Conservation (phyloP, 2,113 vertebrate genomes). For the Ictidomys tridecemlineatus region DNA sequence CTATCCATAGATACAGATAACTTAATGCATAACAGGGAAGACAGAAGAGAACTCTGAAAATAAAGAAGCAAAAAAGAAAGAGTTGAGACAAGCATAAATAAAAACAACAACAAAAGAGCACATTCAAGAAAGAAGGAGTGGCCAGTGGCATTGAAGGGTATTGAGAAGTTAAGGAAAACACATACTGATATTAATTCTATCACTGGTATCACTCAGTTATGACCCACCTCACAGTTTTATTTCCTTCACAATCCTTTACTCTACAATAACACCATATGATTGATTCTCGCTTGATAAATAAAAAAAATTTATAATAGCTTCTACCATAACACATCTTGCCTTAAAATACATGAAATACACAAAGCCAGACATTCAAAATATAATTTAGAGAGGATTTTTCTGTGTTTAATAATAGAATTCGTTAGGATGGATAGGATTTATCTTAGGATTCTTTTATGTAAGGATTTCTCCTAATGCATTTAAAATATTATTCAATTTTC, state of each 20-base stretch:
- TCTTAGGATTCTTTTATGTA: conserved; percentile 18
- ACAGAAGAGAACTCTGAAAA: background rate
- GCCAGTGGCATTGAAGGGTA: background rate
- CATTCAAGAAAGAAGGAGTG: background rate
- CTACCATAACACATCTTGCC: background rate
- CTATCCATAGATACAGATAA: background rate
- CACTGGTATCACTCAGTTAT: background rate
- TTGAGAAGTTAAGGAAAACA: background rate
- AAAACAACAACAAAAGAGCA: background rate
- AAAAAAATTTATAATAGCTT: conserved; percentile 17
- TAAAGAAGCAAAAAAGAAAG: background rate
- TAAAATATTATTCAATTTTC: conserved; percentile 56
- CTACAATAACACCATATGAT: background rate
- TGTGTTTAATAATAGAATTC: conserved; percentile 36
- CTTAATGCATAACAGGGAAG: background rate
- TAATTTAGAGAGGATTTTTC: conserved; percentile 56
- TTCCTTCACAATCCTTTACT: background rate
- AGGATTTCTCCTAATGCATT: background rate
- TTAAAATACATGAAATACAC: conserved; percentile 15
- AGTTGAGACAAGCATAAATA: background rate
- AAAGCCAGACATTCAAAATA: conserved; percentile 35
- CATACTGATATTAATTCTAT: background rate
- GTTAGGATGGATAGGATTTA: background rate
- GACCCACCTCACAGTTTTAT: background rate
- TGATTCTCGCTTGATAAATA: conserved; percentile 19